Base-by-base conservation (phyloP, 1,140 invertebrate species). In the Apocrypta bakeri region DNA sequence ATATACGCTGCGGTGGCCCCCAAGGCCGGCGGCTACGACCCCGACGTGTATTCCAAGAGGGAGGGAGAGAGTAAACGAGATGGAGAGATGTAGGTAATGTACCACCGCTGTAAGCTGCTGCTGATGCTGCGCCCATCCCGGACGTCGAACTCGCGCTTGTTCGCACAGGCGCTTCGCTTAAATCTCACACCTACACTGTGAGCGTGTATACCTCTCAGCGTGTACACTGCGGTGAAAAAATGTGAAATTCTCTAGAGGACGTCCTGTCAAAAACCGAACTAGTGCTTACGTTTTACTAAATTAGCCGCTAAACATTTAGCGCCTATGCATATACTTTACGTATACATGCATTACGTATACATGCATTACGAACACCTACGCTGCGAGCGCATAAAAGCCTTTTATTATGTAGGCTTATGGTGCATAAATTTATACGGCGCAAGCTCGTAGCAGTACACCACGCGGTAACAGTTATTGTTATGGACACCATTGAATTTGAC, bases 101-200 rank as follows among this genome's bases (percentile, higher is more conserved):
- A 56, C 14, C 63, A 64, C 63, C 63, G 27, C 63, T 64, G 63
- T 24, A 25, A 64, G 63, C 63, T 27, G 63, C 63, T 11, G 7
- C 12, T 7, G 56, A 14, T 12, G 63, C 63, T 64, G 63, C 63
- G 63, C n/a, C 63, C 63, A 64, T 64, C 63, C 63, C 81, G 81
- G 63, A 24, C 48, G 48, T 75, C 73, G 48, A 63, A 75, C 48
- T 27, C 77, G 74, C 64, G 63, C 14, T 14, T 12, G 71, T 24
- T 24, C 40, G 82, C 82, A 42, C 76, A 48, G 78, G 56, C 56
- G 69, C 85, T 66, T 85, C 84, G 48, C 48, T n/a, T n/a, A n/a
- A 21, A 56, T 56, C 48, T n/a, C 21, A 17, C 48, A 56, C 48
- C 48, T 56, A 56, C 17, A 56, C 1, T 11, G 14, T 56, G 9